Conservation (phyloP, 2,797 vertebrate genomes). For the Enteromius afrohamiltoni region DNA sequence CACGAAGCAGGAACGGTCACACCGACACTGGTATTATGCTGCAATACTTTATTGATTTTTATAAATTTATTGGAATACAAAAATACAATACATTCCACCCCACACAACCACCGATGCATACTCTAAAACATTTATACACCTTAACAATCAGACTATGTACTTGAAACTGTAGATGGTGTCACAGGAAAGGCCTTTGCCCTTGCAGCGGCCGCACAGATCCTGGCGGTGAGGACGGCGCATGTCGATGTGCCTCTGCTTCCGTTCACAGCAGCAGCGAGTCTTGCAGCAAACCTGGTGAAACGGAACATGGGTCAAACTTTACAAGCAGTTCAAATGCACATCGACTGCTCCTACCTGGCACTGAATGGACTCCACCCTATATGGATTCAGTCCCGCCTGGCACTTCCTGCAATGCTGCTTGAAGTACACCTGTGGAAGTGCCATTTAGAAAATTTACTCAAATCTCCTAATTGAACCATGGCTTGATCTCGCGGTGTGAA, state of each 20-base stretch:
- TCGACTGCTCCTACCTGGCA: slow-evolving; percentile 81
- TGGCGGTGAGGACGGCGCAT: slow-evolving; percentile 90
- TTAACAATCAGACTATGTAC: slow-evolving; percentile 82
- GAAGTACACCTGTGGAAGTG: slow-evolving; percentile 88
- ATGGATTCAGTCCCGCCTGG: slow-evolving; percentile 90
- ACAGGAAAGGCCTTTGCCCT: slow-evolving; percentile 88
- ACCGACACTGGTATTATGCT: slow-evolving; percentile 54
- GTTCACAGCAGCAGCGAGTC: slow-evolving; percentile 86
- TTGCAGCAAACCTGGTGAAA: slow-evolving; percentile 83
- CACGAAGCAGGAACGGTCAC: background rate
- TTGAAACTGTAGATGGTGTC: slow-evolving; percentile 93
- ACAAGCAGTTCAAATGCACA: too few species aligned
- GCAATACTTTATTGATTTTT: slow-evolving; percentile 67
- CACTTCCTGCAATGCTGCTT: slow-evolving; percentile 97
- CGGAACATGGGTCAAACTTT: background rate
- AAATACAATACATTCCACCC: slow-evolving; percentile 53
- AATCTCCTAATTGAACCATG: too few species aligned
- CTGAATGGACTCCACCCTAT: slow-evolving; percentile 91
- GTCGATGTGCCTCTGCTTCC: slow-evolving; percentile 90
- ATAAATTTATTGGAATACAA: slow-evolving; percentile 64
- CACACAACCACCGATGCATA: slow-evolving; percentile 52
- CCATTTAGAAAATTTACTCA: too few species aligned
- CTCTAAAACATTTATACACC: slow-evolving; percentile 54
- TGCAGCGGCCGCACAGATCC: slow-evolving; percentile 93
- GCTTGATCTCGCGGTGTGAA: too few species aligned